Base-by-base conservation (phyloP, 2,888 invertebrate genomes). In the Lysandra coridon region DNA sequence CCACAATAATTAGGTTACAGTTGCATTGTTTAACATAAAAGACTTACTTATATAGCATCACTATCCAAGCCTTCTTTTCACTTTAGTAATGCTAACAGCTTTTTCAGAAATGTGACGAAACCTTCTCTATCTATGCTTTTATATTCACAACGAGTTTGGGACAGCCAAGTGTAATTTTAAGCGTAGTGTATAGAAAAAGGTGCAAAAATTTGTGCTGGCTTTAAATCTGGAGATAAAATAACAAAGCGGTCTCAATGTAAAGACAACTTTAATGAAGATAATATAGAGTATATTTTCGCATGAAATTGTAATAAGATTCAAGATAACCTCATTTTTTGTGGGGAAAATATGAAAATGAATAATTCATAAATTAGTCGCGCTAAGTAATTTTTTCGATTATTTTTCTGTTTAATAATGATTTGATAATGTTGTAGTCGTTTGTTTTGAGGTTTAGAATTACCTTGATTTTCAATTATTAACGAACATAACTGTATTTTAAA, bases 281-380 rank as follows among this genome's bases (percentile, higher is more conserved):
- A 7, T 2, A n/a, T 74, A 74, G 44, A 44, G 44, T 12, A 3
- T 7, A 44, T 44, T 74, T 74, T 74, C n/a, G 44, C 44, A 6
- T 44, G 37, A 10, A 12, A n/a, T 74, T 30, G 33, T 69, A 4
- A 69, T 5, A 37, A 14, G 14, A 69, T 69, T 37, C 33, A 14
- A 37, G 69, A 74, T 44, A 74, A 44, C 44, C 74, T 44, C 2
- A n/a, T 23, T 74, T 37, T 74, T 44, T 40, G 40, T 44, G 40
- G 10, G 44, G n/a, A 44, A 74, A 74, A 74, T 74, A 74, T 23
- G 23, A 74, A n/a, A 74, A 74, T 74, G 44, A 74, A 74, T 74
- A 74, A 74, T 74, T 74, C 44, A 74, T 74, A 74, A 74, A 74
- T 74, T 74, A 40, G 74, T 74, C n/a, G 40, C 17, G 40, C 44